Percentiles rank a stretch among this genome's conserved stretches.
phyloP scores from a whole-genome alignment of 1,140 invertebrate genomes.

The Helicoverpa zea region DNA sequence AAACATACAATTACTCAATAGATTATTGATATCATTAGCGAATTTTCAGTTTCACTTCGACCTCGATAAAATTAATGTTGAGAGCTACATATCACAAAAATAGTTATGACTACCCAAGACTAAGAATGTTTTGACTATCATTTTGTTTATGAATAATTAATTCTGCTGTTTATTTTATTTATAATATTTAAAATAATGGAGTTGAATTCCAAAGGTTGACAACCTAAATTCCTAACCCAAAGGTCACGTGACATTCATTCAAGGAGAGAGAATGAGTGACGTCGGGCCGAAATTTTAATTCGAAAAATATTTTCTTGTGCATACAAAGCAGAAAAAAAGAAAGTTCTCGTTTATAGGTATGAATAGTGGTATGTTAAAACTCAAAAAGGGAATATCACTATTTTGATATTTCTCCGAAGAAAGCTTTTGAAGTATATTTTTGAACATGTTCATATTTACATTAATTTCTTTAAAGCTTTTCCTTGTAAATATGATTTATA shows the following conservation, averaged over 20 bases:
- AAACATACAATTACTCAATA: not conserved
- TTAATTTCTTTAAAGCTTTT: not conserved
- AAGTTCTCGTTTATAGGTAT: too few relatives aligned
- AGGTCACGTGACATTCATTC: not conserved
- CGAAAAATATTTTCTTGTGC: too few relatives aligned
- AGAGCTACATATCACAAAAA: slow-evolving; percentile 23
- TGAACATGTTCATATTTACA: not conserved
- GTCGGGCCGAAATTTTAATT: not conserved
- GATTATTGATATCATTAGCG: not conserved
- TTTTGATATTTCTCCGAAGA: too few relatives aligned
- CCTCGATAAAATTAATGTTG: slow-evolving; percentile 26
- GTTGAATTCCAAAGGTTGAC: not conserved
- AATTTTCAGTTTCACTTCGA: slow-evolving; percentile 1
- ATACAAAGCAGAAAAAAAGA: too few relatives aligned
- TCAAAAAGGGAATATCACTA: too few relatives aligned
- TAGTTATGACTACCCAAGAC: slow-evolving; percentile 6
- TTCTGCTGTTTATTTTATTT: not conserved
- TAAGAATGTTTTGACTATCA: slow-evolving; percentile 38
- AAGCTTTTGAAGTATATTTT: not conserved
- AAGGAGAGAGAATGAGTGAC: slow-evolving; percentile 3
- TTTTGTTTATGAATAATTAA: slow-evolving; percentile 21
- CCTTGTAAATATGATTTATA: not conserved
- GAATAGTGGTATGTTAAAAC: too few relatives aligned
- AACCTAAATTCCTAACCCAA: not conserved
- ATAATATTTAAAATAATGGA: not conserved